These are phyloP conservation scores for Cyaniris semiargus DNA, from an alignment of 2,888 invertebrate species.

Conservation along the genomic window DNA sequence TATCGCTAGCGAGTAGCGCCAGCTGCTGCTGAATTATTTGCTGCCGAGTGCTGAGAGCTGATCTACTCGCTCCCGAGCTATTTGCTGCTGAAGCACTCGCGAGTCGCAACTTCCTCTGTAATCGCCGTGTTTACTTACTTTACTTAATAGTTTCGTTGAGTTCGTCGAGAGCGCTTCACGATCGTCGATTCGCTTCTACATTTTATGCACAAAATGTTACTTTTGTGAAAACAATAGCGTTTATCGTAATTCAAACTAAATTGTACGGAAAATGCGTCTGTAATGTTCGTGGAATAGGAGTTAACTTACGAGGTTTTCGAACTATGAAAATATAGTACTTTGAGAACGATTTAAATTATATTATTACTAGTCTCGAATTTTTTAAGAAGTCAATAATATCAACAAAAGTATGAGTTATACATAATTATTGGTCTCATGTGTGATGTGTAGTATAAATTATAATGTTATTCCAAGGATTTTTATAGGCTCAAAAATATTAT, in stretches of 20 bases:
- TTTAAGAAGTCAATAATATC: too few relatives aligned
- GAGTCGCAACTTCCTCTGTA: constrained; percentile 18
- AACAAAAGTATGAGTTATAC: too few relatives aligned
- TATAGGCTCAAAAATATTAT: neutral
- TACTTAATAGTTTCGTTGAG: constrained; percentile 33
- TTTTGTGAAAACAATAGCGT: neutral
- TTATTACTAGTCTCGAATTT: too few relatives aligned
- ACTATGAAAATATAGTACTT: neutral
- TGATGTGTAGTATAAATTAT: neutral
- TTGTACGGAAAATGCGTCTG: neutral
- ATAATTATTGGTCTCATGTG: neutral
- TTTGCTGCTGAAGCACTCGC: constrained; percentile 3
- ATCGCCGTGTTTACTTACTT: constrained; percentile 35
- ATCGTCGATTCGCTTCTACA: constrained; percentile 19
- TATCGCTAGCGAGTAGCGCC: constrained; percentile 18
- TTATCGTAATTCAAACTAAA: constrained; percentile 7
- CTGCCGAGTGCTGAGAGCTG: neutral
- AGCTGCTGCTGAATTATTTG: neutral
- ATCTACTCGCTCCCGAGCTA: neutral
- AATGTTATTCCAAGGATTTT: neutral
- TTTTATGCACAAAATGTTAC: constrained; percentile 20
- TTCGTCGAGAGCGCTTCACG: constrained; percentile 31
- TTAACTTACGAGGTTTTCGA: neutral
- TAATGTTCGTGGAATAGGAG: neutral
- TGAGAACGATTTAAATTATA: neutral